phyloP scores from a whole-genome alignment of 2,797 vertebrate genomes.

The Crocidura indochinensis region DNA sequence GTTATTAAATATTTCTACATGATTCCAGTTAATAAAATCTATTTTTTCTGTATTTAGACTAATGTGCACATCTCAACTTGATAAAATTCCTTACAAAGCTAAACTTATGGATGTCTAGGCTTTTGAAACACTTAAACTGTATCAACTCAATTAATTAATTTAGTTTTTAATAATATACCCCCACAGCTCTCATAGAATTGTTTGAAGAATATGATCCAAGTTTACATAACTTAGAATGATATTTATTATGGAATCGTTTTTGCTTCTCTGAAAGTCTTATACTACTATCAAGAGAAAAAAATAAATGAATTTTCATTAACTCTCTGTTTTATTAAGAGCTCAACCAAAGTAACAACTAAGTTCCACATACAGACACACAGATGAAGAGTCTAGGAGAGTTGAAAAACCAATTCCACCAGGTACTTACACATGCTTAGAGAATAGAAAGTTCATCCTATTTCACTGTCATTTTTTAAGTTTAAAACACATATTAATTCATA shows the following conservation, averaged over 20 bases:
- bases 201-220: neutral
- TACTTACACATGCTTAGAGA: too few species aligned
- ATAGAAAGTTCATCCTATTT: too few species aligned
- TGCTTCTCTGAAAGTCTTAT: neutral
- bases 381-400: neutral
- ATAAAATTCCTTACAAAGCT: neutral
- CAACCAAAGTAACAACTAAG: neutral
- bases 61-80: neutral
- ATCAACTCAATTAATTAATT: neutral
- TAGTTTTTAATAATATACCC: neutral
- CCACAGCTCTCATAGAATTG: neutral
- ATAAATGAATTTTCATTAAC: slow-evolving; percentile 9
- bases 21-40: neutral
- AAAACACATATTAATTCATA: too few species aligned
- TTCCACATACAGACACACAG: neutral
- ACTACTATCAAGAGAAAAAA: neutral
- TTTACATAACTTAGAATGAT: neutral
- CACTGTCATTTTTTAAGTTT: too few species aligned
- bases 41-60: neutral
- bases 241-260: neutral
- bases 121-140: neutral
- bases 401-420: too few species aligned
- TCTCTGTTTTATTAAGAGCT: slow-evolving; percentile 10
- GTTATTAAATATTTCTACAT: neutral
- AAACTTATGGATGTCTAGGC: neutral